A percentile compares a stretch with the other conserved stretches of the same genome.
Evolutionary conservation across 53 echinoderm and acorn worm genomes (phyloP).

Genomic region (Pentamera pediparva): DNA sequence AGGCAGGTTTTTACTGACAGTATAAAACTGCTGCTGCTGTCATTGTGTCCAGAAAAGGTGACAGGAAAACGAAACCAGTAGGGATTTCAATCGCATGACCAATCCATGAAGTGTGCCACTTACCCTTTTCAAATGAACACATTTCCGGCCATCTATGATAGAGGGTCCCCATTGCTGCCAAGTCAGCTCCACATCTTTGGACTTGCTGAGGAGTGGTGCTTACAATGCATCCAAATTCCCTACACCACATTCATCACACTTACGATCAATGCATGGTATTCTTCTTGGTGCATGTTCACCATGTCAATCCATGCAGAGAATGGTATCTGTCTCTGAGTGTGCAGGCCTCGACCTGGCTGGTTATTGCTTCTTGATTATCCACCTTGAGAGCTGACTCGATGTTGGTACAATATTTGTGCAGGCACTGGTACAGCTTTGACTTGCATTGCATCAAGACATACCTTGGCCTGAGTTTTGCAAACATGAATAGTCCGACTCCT

Average conservation of each 20-base stretch:
- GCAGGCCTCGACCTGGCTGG: not conserved
- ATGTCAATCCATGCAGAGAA: not conserved
- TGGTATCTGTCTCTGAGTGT: not conserved
- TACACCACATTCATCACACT: not conserved
- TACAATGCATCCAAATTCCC: not conserved
- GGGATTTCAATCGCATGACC: not conserved
- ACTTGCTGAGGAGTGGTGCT: not conserved
- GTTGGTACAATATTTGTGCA: conserved; percentile 26
- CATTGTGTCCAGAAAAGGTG: conserved; percentile 3
- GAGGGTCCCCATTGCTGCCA: not conserved
- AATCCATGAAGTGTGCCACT: not conserved
- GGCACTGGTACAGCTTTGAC: conserved; percentile 10
- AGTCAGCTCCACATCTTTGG: not conserved
- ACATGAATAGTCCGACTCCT: not conserved
- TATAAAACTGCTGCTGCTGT: not conserved
- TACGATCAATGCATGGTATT: conserved; percentile 13
- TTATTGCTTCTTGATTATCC: not conserved
- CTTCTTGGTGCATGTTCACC: too few relatives aligned
- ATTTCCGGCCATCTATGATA: not conserved
- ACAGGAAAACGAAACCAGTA: not conserved
- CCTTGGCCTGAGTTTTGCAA: conserved; percentile 3
- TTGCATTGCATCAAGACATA: conserved; percentile 14
- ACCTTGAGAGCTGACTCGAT: conserved; percentile 3
- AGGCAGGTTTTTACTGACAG: not conserved
- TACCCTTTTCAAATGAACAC: not conserved